Percentiles rank a stretch among this genome's conserved stretches.
Evolutionary conservation across 2,113 vertebrate genomes (phyloP).

Genomic region (Cygnus atratus): DNA sequence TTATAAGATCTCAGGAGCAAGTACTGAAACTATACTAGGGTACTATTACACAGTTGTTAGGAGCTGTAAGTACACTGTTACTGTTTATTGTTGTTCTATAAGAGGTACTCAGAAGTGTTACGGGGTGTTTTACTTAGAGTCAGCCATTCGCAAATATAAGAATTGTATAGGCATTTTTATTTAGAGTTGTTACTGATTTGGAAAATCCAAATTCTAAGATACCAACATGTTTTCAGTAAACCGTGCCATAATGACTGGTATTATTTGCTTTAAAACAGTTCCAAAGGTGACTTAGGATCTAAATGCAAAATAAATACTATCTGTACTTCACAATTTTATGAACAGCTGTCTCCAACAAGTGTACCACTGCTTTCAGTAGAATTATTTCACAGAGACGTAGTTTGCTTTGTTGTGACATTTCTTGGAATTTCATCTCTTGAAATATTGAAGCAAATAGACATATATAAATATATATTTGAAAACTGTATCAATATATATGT

Average conservation of each 20-base stretch:
- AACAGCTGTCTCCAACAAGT: not conserved
- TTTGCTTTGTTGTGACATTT: not conserved
- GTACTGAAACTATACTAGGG: not conserved
- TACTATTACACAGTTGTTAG: not conserved
- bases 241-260: not conserved
- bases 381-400: not conserved
- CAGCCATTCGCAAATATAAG: not conserved
- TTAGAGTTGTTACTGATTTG: not conserved
- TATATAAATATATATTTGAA: not conserved
- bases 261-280: not conserved
- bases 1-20: not conserved
- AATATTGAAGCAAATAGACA: not conserved
- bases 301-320: not conserved
- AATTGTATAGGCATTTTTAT: not conserved
- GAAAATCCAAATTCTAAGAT: not conserved
- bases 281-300: not conserved
- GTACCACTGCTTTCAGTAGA: not conserved
- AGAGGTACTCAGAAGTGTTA: not conserved
- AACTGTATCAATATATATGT: not conserved
- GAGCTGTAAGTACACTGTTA: not conserved
- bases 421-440: not conserved
- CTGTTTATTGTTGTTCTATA: not conserved
- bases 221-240: not conserved
- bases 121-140: not conserved
- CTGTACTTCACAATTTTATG: not conserved